A percentile compares a stretch with the other conserved stretches of the same genome.
Conservation (phyloP, 2,113 vertebrate genomes). For the Mobula hypostoma region DNA sequence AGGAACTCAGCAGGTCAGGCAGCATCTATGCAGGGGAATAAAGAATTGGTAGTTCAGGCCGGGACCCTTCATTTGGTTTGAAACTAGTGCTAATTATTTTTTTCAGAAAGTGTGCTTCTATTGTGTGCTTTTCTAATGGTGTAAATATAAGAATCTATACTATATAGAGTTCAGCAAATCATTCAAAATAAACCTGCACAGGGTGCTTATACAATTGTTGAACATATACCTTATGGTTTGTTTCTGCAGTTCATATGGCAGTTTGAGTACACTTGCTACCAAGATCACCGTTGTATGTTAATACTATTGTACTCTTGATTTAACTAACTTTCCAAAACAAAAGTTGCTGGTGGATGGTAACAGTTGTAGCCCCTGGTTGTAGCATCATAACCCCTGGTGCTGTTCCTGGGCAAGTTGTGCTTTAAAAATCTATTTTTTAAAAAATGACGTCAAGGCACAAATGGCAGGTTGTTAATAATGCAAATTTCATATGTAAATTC, state of each 20-base stretch:
- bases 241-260: background rate
- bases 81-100: background rate
- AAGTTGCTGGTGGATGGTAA: background rate
- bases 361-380: background rate
- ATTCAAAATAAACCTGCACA: background rate
- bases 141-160: too few species aligned
- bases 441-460: too few species aligned
- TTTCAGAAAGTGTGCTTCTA: background rate
- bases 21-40: too few species aligned
- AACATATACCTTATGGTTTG: background rate
- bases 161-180: background rate
- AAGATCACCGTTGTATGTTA: too few species aligned
- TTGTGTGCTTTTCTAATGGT: background rate
- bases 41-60: too few species aligned
- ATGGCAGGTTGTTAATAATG: too few species aligned
- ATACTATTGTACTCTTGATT: too few species aligned
- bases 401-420: background rate
- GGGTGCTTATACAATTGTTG: background rate
- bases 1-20: too few species aligned
- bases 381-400: too few species aligned
- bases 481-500: too few species aligned
- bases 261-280: background rate
- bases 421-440: background rate
- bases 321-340: background rate
- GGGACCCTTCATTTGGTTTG: background rate